Percentiles rank a stretch among this genome's conserved stretches.
phyloP scores from a whole-genome alignment of 2,888 invertebrate species.

The Caenorhabditis sulstoni region DNA sequence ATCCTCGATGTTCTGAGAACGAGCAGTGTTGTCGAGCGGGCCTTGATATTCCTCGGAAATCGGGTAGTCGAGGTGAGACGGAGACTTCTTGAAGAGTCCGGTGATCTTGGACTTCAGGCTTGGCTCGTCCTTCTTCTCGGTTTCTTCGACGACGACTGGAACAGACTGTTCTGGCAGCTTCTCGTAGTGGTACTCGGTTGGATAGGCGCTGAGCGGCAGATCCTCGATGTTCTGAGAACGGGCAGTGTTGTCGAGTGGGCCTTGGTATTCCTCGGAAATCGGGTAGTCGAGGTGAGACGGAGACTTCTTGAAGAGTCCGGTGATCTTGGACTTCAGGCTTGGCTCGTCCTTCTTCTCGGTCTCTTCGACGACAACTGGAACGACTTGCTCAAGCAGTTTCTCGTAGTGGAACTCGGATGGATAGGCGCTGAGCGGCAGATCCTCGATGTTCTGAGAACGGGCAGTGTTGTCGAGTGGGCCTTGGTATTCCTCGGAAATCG shows the following conservation, averaged over 20 bases:
- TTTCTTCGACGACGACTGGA: constrained; percentile 40
- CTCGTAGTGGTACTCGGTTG: constrained; percentile 39
- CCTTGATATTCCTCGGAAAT: constrained; percentile 63
- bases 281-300: constrained; percentile 70
- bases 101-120: constrained; percentile 37
- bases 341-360: constrained; percentile 27
- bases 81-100: constrained; percentile 44
- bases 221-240: constrained; percentile 42
- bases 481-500: constrained; percentile 13
- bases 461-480: constrained; percentile 14
- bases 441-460: constrained; percentile 54
- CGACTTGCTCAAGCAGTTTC: constrained; percentile 23
- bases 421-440: constrained; percentile 55
- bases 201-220: constrained; percentile 36
- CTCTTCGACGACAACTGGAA: constrained; percentile 41
- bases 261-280: constrained; percentile 57
- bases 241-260: constrained; percentile 51
- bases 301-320: constrained; percentile 58
- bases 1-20: constrained; percentile 38
- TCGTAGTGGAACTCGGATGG: constrained; percentile 38
- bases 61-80: constrained; percentile 66
- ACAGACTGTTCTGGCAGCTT: constrained; percentile 33
- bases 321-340: constrained; percentile 32
- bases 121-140: constrained; percentile 33
- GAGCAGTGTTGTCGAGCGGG: constrained; percentile 54